These are phyloP conservation scores for Himalopsyche japonica DNA, from an alignment of 2,888 invertebrate genomes.

Conservation along the genomic window DNA sequence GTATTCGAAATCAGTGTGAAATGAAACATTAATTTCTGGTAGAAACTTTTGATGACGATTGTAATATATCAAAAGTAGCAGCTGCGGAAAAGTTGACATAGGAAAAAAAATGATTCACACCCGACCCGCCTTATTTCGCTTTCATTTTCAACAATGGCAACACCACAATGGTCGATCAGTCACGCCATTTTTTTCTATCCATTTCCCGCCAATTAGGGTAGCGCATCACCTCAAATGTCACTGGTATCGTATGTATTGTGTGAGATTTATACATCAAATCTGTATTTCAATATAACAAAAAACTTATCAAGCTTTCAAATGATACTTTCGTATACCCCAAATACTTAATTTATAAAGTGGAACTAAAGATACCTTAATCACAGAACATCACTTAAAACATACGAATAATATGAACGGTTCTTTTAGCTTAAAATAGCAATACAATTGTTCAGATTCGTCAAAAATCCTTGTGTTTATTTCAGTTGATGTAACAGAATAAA, in stretches of 20 bases:
- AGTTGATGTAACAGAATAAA: too few relatives aligned
- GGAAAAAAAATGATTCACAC: slow-evolving; percentile 25
- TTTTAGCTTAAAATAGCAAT: too few relatives aligned
- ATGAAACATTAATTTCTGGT: too few relatives aligned
- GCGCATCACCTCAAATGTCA: slow-evolving; percentile 43
- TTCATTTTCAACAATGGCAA: slow-evolving; percentile 24
- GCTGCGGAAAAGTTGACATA: slow-evolving; percentile 25
- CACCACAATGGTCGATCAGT: slow-evolving; percentile 30
- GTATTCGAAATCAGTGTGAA: too few relatives aligned
- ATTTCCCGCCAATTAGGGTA: slow-evolving; percentile 41
- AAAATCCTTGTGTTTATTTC: too few relatives aligned
- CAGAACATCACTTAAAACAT: too few relatives aligned
- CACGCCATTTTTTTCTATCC: slow-evolving; percentile 11
- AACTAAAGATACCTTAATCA: too few relatives aligned
- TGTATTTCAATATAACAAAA: background rate
- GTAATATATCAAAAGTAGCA: slow-evolving; percentile 30
- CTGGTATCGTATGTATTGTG: slow-evolving; percentile 41
- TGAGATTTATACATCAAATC: background rate
- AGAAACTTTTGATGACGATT: background rate
- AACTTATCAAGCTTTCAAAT: background rate
- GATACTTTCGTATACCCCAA: background rate
- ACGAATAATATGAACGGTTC: too few relatives aligned
- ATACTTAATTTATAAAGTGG: too few relatives aligned
- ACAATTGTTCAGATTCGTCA: too few relatives aligned
- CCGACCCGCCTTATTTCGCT: slow-evolving; percentile 28